These are phyloP conservation scores for Zosterops hypoxanthus DNA, from an alignment of 2,113 vertebrate genomes.

Conservation along the genomic window DNA sequence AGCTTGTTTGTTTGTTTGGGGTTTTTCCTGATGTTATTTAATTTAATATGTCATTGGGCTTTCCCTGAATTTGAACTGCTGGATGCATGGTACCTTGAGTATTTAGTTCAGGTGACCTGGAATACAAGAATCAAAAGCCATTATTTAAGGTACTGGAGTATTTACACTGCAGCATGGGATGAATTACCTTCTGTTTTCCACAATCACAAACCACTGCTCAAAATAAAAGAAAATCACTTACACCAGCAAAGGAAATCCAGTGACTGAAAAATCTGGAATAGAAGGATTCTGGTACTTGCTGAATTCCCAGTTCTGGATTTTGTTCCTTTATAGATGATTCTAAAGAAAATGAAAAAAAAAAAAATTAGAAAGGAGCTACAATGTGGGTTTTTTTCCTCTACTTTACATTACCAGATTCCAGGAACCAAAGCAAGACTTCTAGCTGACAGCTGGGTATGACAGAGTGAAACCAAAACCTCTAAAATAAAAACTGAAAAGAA, in stretches of 20 bases:
- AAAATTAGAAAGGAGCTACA: neutral
- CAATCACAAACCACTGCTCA: neutral
- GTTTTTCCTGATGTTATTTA: neutral
- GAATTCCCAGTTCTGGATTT: conserved; percentile 77
- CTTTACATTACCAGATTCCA: neutral
- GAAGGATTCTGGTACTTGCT: conserved; percentile 72
- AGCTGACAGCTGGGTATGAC: neutral
- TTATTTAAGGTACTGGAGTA: neutral
- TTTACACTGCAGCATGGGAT: neutral
- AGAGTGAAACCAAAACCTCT: neutral
- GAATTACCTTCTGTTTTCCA: neutral
- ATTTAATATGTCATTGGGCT: neutral
- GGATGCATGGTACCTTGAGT: neutral
- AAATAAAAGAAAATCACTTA: conserved; percentile 72
- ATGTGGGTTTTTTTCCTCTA: fast-evolving
- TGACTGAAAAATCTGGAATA: conserved; percentile 86
- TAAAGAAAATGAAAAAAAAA: neutral
- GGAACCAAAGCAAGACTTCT: neutral
- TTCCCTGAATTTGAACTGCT: neutral
- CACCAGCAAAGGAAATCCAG: conserved; percentile 90
- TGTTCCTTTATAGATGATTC: conserved; percentile 69
- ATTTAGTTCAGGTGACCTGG: neutral
- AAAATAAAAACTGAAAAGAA: neutral
- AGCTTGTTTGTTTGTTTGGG: neutral
- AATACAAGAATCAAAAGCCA: neutral